Base-by-base conservation (phyloP, 2,113 vertebrate genomes). In the Physeter macrocephalus region DNA sequence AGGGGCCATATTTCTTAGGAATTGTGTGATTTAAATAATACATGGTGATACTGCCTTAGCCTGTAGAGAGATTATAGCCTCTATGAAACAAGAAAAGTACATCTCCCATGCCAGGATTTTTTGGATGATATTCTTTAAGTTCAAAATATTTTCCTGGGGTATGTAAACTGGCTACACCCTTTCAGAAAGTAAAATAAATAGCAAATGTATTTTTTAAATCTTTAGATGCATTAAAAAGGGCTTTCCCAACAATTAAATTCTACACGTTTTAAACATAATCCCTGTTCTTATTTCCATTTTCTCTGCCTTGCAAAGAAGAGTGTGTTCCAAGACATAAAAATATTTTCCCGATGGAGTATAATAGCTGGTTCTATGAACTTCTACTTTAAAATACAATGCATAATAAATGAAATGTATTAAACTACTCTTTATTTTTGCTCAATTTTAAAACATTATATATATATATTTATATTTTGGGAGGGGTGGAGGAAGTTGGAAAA, bases 81-180 rank as follows among this genome's bases (percentile, higher is more conserved):
- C 41, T 75, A 15, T 49, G 52, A 93, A 89, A 82, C 5, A 89
- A 71, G 54, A 84, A 88, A 93, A 23, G 39, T 34, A 59, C 27
- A 36, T n/a, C n/a, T 86, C 11, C 15, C 23, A 67, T 18, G n/a
- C 83, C 69, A 92, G 46, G 27, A 41, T 83, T 85, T 96, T 36
- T 92, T 85, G 86, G 93, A 88, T 49, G 71, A 95, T 81, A 88
- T 15, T 96, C 62, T 92, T 93, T 84, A 96, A 90, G 46, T 71
- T 85, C 83, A 84, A 81, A 96, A 96, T 96, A 88, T n/a, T 96
- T 97, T 97, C 80, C 94, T 41, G 25, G 69, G 43, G 52, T 81
- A 97, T 82, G 90, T 94, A 96, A 97, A 62, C 31, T n/a, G 31
- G 57, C 20, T 85, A 89, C 41, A 82, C 82, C 94, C 89, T 96